Evolutionary conservation across 1,140 invertebrate species (phyloP).

Genomic region (Caenorhabditis remanei): DNA sequence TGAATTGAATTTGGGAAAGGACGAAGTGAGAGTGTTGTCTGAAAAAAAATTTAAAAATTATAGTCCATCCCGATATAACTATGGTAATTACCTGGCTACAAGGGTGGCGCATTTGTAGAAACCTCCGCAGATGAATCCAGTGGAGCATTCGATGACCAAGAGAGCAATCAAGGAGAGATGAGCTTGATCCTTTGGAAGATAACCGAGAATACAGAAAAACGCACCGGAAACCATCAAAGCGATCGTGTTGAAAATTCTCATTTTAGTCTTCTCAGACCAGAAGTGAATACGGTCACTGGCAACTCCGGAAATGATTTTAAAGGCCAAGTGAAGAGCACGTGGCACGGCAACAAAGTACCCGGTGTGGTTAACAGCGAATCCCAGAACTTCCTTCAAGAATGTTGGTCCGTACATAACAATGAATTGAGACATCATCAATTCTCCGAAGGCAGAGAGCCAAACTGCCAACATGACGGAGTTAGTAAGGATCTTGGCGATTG

Average conservation of each 20-base stretch:
- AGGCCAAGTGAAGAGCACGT: conserved; percentile 62
- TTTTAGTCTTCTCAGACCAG: conserved; percentile 62
- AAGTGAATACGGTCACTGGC: conserved; percentile 66
- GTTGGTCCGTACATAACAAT: conserved; percentile 67
- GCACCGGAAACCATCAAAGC: conserved; percentile 65
- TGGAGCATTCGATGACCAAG: conserved; percentile 62
- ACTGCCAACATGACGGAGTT: conserved; percentile 66
- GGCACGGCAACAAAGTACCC: conserved; percentile 66
- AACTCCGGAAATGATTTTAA: conserved; percentile 64
- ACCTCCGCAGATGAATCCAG: conserved; percentile 67
- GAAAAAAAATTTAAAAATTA: conserved; percentile 28
- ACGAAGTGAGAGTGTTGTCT: conserved; percentile 69
- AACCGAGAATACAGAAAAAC: conserved; percentile 66
- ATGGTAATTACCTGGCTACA: conserved; percentile 60
- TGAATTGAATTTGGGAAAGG: conserved; percentile 67
- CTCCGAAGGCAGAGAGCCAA: conserved; percentile 67
- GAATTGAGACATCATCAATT: conserved; percentile 67
- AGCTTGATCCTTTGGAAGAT: conserved; percentile 60
- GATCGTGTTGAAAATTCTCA: conserved; percentile 67
- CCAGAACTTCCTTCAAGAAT: conserved; percentile 65
- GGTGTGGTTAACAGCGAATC: conserved; percentile 64
- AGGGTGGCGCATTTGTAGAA: conserved; percentile 68
- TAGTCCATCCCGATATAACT: not conserved
- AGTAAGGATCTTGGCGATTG: conserved; percentile 61
- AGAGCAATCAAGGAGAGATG: conserved; percentile 50